phyloP scores from a whole-genome alignment of 1,140 invertebrate genomes.

The Euwallacea similis region DNA sequence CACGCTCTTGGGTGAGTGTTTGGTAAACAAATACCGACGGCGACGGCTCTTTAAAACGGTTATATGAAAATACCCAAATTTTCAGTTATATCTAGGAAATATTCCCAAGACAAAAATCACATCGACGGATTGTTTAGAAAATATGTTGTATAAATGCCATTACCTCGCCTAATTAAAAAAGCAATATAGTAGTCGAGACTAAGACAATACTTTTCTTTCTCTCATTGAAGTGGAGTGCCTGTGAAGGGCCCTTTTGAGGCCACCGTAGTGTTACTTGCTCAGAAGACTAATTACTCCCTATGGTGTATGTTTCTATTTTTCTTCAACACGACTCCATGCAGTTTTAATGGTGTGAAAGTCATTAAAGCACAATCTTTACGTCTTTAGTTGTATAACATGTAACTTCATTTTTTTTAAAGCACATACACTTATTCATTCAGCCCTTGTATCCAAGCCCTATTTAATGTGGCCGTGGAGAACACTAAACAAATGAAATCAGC shows the following conservation, averaged over 20 bases:
- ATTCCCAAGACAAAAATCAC: too few relatives aligned
- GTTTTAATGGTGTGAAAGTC: conserved; percentile 1
- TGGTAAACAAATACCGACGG: too few relatives aligned
- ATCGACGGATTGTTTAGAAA: too few relatives aligned
- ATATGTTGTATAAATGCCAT: too few relatives aligned
- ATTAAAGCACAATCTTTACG: not conserved
- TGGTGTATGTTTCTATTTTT: not conserved
- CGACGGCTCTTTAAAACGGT: too few relatives aligned
- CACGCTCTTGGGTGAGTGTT: too few relatives aligned
- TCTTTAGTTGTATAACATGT: too few relatives aligned
- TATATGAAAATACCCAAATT: too few relatives aligned
- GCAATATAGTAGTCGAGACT: not conserved
- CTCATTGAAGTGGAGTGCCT: not conserved
- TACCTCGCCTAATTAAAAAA: not conserved
- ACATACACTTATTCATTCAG: too few relatives aligned
- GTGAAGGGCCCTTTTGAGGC: not conserved
- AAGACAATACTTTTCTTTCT: conserved; percentile 1
- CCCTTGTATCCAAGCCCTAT: not conserved
- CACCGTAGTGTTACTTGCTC: conserved; percentile 4
- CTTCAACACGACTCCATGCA: not conserved
- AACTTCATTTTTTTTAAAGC: too few relatives aligned
- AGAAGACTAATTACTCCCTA: not conserved
- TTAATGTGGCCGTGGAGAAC: not conserved
- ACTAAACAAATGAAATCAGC: conserved; percentile 1
- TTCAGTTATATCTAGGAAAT: too few relatives aligned